These are phyloP conservation scores for Formicarius rufipectus DNA, from an alignment of 2,113 vertebrate genomes.

Conservation along the genomic window DNA sequence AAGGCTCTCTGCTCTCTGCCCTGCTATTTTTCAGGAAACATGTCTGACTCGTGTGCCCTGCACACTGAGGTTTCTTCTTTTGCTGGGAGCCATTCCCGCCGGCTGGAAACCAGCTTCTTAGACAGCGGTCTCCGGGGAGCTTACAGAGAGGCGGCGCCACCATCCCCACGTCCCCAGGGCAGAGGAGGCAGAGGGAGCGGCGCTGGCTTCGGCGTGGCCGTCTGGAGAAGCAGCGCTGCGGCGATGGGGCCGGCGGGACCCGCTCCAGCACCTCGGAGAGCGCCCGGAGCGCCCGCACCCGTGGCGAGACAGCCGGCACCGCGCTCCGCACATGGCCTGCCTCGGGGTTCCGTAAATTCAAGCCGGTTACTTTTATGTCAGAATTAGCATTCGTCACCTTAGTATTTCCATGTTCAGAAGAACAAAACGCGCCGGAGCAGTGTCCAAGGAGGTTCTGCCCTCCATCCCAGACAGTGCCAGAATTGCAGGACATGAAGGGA, in stretches of 20 bases:
- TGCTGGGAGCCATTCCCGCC: not conserved
- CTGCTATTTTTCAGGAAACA: not conserved
- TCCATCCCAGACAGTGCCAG: not conserved
- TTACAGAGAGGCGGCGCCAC: rapidly evolving
- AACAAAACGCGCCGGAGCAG: not conserved
- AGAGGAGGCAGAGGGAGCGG: no score
- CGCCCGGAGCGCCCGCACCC: no score
- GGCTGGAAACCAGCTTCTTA: not conserved
- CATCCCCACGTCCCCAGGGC: no score
- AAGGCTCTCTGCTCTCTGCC: not conserved
- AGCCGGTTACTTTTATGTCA: not conserved
- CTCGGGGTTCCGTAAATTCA: rapidly evolving
- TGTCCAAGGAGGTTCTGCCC: rapidly evolving
- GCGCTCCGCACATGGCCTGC: no score
- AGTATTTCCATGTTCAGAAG: not conserved
- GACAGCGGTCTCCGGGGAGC: no score
- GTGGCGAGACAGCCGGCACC: no score
- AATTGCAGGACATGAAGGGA: not conserved
- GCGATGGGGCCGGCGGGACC: not conserved
- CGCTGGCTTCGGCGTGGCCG: not conserved
- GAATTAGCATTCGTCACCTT: not conserved
- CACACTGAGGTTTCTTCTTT: not conserved
- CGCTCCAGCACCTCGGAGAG: conserved; percentile 53
- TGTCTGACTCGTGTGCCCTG: rapidly evolving
- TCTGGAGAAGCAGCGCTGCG: not conserved